Evolutionary conservation across 2,113 vertebrate genomes (phyloP), one percentile per base, ranked within the genome.

Genomic region (Pontoporia blainvillei): DNA sequence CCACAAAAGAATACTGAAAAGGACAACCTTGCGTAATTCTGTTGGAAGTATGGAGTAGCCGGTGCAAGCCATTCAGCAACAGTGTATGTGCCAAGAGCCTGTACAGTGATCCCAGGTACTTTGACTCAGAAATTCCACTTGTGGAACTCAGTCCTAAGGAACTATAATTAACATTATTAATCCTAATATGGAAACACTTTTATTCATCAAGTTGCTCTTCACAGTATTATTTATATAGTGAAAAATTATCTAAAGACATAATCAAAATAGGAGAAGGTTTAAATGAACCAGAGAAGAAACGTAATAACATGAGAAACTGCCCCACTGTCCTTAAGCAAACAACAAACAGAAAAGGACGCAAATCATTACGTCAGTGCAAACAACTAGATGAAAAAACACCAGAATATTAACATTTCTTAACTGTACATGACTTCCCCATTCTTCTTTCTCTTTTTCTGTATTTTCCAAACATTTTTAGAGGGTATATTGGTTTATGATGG

Each of bases 111-210:
- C 29, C 36, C 15, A n/a, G 9, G 27, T 4, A 21, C 44, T 81
- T 79, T 82, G 66, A 96, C 66, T 95, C 79, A 92, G 73, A 96
- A 97, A 94, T 90, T 94, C 93, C 64, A 84, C 57, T 71, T 92
- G 9, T 88, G 39, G 36, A 90, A 78, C 36, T 67, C 59, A 73
- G 69, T 64, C 44, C 29, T 94, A 75, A 90, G 61, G 73, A 90
- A 90, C 13, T 15, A 36, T 79, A 57, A 79, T 79, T 79, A 52
- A 57, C 36, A 36, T 52, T 57, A 36, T 79, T 57, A 84, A 91
- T 44, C 76, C n/a, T 93, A 89, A 66, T 21, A 64, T 36, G 52
- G 73, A 86, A 95, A 96, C 95, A 69, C 21, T 59, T 76, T 78
- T 62, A 79, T 41, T 36, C 15, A 79, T 78, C 23, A 86, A 31